These are phyloP conservation scores for Nomada goodeniana DNA, from an alignment of 2,888 invertebrate species.

Conservation along the genomic window DNA sequence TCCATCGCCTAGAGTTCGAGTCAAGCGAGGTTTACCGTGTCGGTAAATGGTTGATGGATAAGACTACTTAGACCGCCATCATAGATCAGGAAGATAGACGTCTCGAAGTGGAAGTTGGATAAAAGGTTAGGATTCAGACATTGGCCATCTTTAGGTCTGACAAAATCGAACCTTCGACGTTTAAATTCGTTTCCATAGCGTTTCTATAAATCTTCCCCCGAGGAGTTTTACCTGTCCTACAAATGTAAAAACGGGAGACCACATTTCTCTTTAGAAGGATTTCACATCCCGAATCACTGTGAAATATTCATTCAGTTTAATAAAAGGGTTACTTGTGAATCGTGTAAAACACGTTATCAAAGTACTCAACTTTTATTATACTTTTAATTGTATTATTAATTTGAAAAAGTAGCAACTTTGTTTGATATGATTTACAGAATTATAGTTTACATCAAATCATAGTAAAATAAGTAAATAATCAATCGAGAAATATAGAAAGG, in stretches of 20 bases:
- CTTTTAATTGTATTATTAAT: no score
- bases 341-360: no score
- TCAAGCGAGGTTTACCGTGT: slow-evolving; percentile 69
- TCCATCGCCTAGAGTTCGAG: slow-evolving; percentile 69
- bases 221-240: slow-evolving; percentile 7
- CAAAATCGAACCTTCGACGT: slow-evolving; percentile 42
- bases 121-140: slow-evolving; percentile 61
- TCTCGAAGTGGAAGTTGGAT: slow-evolving; percentile 59
- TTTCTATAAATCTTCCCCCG: slow-evolving; percentile 23
- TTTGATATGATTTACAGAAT: no score
- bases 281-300: neutral
- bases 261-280: neutral
- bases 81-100: slow-evolving; percentile 67
- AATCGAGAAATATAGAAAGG: no score
- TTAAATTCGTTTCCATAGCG: slow-evolving; percentile 35
- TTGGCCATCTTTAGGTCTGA: slow-evolving; percentile 37
- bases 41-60: slow-evolving; percentile 76
- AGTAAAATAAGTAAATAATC: no score
- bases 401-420: no score
- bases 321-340: no score
- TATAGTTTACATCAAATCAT: no score
- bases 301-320: neutral
- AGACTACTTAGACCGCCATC: slow-evolving; percentile 73
- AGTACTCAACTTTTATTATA: no score
- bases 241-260: neutral